phyloP scores from a whole-genome alignment of 2,113 vertebrate genomes.

The Halichoeres trimaculatus region DNA sequence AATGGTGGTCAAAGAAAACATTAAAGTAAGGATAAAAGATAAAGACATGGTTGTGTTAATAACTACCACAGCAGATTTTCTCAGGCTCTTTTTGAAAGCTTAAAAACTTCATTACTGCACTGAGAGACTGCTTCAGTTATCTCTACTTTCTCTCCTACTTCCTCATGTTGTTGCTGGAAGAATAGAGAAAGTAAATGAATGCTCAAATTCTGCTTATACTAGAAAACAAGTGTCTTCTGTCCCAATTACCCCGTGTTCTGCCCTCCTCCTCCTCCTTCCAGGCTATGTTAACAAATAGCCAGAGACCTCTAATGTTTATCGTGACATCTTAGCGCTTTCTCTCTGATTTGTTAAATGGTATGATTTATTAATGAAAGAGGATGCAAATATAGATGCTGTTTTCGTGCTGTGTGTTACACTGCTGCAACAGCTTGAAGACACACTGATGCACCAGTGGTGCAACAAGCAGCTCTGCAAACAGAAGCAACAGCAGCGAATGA shows the following conservation, averaged over 20 bases:
- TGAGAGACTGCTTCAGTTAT: not conserved
- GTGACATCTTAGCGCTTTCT: conserved; percentile 64
- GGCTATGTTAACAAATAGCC: conserved; percentile 52
- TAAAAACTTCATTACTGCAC: not conserved
- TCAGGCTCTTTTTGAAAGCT: not conserved
- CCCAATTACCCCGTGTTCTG: conserved; percentile 3
- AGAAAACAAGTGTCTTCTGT: conserved; percentile 24
- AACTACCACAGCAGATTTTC: not conserved
- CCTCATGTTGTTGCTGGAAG: conserved; percentile 5
- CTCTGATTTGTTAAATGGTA: conserved; percentile 75
- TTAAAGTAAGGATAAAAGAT: conserved; percentile 4
- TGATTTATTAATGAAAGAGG: conserved; percentile 81
- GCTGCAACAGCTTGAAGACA: conserved; percentile 32
- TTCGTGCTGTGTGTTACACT: conserved; percentile 29
- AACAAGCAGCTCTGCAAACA: conserved; percentile 6
- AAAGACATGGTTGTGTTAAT: conserved; percentile 4
- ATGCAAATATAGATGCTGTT: conserved; percentile 74
- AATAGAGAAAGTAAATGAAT: conserved; percentile 30
- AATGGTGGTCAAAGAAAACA: conserved; percentile 13
- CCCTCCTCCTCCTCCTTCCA: not conserved
- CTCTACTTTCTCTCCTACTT: not conserved
- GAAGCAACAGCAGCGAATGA: conserved; percentile 42
- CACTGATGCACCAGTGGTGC: not conserved
- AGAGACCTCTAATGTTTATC: conserved; percentile 67
- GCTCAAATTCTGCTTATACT: conserved; percentile 33